Percentiles rank a stretch among this genome's conserved stretches.
Evolutionary conservation across 2,888 invertebrate genomes (phyloP).

Genomic region (Agonopterix arenella): DNA sequence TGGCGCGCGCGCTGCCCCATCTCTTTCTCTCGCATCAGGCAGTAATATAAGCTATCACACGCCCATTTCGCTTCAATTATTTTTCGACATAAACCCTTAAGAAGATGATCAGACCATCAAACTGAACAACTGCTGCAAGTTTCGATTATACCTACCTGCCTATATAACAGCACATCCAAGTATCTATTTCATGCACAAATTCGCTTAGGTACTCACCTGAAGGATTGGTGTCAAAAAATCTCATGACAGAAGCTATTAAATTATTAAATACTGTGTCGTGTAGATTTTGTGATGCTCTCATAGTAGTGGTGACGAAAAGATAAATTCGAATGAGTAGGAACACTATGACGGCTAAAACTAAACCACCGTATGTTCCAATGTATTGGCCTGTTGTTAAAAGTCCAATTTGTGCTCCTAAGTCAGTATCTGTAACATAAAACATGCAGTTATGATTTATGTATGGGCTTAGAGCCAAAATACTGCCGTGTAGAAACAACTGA

Average conservation of each 20-base stretch:
- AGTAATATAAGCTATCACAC: too few relatives aligned
- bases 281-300: conserved; percentile 80
- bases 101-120: too few relatives aligned
- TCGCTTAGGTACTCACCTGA: conserved; percentile 78
- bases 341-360: conserved; percentile 55
- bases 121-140: too few relatives aligned
- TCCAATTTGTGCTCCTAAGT: conserved; percentile 43
- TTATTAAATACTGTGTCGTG: conserved; percentile 86
- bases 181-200: neutral
- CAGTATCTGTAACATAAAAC: conserved; percentile 35
- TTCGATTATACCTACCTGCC: too few relatives aligned
- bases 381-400: conserved; percentile 48
- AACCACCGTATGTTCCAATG: conserved; percentile 45
- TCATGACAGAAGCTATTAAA: conserved; percentile 81
- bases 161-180: too few relatives aligned
- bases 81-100: too few relatives aligned
- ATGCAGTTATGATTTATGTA: too few relatives aligned
- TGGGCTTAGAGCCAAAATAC: too few relatives aligned
- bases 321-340: conserved; percentile 72
- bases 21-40: too few relatives aligned
- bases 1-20: too few relatives aligned
- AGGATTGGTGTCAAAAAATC: conserved; percentile 88
- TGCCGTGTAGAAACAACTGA: too few relatives aligned
- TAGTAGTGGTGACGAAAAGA: conserved; percentile 77
- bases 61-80: too few relatives aligned